A percentile compares a stretch with the other conserved stretches of the same genome.
phyloP scores from a whole-genome alignment of 2,888 invertebrate genomes.

The Thyatira batis region DNA sequence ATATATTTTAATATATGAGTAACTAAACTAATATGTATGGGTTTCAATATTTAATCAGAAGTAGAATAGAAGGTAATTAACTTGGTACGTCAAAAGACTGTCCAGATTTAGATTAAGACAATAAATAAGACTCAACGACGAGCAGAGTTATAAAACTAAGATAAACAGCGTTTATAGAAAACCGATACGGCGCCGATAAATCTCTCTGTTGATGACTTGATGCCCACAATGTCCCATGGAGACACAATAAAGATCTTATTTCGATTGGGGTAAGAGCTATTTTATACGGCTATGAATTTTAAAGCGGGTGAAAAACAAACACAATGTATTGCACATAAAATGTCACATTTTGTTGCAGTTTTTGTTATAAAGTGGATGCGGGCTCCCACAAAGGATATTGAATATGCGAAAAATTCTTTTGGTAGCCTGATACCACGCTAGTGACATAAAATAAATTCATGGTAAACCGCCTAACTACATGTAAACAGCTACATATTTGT shows the following conservation, averaged over 20 bases:
- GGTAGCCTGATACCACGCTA: not conserved
- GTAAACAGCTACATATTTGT: not conserved
- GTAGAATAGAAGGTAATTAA: conserved; percentile 1
- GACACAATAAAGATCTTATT: conserved; percentile 31
- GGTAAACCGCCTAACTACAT: not conserved
- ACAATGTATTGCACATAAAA: conserved; percentile 2
- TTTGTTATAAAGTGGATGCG: not conserved
- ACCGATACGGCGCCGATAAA: conserved; percentile 47
- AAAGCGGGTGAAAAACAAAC: conserved; percentile 1
- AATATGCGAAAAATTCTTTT: not conserved
- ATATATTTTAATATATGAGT: too few relatives aligned
- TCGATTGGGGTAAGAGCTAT: conserved; percentile 34
- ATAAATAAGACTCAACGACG: conserved; percentile 21
- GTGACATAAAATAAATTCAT: not conserved
- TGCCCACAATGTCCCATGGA: conserved; percentile 21
- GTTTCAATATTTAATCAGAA: too few relatives aligned
- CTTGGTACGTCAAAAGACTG: not conserved
- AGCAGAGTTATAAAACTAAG: conserved; percentile 31
- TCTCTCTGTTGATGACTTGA: conserved; percentile 36
- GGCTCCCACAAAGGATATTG: not conserved
- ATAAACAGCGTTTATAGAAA: conserved; percentile 53
- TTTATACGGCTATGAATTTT: conserved; percentile 25
- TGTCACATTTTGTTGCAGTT: not conserved
- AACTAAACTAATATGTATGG: too few relatives aligned
- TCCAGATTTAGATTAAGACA: conserved; percentile 1